Evolutionary conservation across 2,113 vertebrate species (phyloP), one percentile per base, ranked within the genome.

Genomic region (Motacilla tschutschensis): DNA sequence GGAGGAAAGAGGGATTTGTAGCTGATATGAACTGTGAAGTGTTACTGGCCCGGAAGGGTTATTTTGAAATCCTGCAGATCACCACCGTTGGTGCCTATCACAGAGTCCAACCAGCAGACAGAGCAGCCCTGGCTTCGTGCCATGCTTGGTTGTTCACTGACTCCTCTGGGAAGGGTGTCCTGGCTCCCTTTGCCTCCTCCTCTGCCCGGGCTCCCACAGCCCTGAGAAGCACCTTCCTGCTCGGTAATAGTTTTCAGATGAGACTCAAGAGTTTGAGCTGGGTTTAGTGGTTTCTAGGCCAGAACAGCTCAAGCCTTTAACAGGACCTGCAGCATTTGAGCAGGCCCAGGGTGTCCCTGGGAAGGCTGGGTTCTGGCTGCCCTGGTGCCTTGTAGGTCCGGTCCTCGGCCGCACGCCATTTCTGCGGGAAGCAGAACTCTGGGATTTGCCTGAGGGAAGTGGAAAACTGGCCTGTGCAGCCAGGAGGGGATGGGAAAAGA

Each of bases 401-500:
- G 80, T 79, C 79, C 73, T 85, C 4, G 4, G 85, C 50, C 4
- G 1, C n/a, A 6, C 0, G 16, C 58, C 3, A 4, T 36, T 57
- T 57, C 79, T 78, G 63, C 31, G 12, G 79, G 85, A 87, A 33
- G 24, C 2, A 12, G 62, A 83, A n/a, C 1, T 22, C 86, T 69
- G 92, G 62, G 71, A 81, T 88, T 90, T 81, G 79, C 89, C 79
- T 40, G 36, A 50, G 70, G 79, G 79, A 87, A 70, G 48, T 70
- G 65, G 76, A 89, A 87, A 89, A 77, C 85, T 87, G 80, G 72
- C 89, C 83, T 20, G 64, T 48, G 86, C 4, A 3, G 79, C 73
- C 5, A 1, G 88, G 62, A 94, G 66, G 58, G 60, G 70, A 29
- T 94, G 92, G 90, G 91, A 94, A 92, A 80, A 83, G 83, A 83